Base-by-base conservation (phyloP, 2,113 vertebrate species). In the Ancistrus triradiatus region DNA sequence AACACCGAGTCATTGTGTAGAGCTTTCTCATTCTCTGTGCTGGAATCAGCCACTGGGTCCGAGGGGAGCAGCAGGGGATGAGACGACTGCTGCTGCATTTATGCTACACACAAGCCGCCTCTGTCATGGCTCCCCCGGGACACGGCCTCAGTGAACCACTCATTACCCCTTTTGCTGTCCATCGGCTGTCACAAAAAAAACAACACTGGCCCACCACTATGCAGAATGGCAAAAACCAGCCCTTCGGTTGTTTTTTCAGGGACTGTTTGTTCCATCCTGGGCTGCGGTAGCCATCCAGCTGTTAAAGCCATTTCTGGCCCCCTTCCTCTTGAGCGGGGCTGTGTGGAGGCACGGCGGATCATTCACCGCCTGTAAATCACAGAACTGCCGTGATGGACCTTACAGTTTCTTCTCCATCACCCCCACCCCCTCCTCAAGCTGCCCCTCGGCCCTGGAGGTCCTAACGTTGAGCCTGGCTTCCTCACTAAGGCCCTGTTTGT, bases 301-400 rank as follows among this genome's bases (percentile, higher is more conserved):
- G 74, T 48, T 73, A 60, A 64, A 77, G 68, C 43, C 63, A 70
- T 77, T 50, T 22, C 49, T 1, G 40, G 42, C 52, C 64, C 66
- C 58, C 62, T 62, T 22, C 28, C 50, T 40, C 22, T 6, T 38
- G 22, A 11, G 18, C 58, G 43, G 10, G 50, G 49, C 35, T 4
- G 35, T 22, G 58, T 50, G 57, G 60, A 58, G 22, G 40, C 17
- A 15, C 33, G 28, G 38, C 66, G 18, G 52, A 9, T 40, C 50
- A 19, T 22, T 35, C 33, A 24, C 37, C 50, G 19, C 15, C 49
- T 27, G 60, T 74, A 77, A 77, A 73, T 76, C 70, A 73, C 40
- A 2, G 17, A 2, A 9, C 46, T 38, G 48, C 50, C n/a, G 15
- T 53, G 43, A 68, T 65, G 63, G 27, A 46, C 66, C 55, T 61